Base-by-base conservation (phyloP, 1,140 invertebrate species). In the Conus ventricosus region DNA sequence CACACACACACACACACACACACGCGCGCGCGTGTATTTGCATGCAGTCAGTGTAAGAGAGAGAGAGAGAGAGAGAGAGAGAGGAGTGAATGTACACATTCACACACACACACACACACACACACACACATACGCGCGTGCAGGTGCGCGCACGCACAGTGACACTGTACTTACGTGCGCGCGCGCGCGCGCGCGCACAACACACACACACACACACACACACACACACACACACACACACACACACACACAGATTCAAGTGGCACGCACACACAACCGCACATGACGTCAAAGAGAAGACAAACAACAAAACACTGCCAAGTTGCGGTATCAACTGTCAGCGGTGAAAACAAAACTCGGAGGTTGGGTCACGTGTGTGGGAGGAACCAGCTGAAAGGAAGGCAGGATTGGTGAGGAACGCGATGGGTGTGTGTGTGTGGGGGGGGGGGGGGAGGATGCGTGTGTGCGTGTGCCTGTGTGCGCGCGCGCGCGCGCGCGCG, bases 61-160 rank as follows among this genome's bases (percentile, higher is more conserved):
- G n/a, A 88, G 27, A 87, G 23, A 88, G n/a, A 88, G n/a, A 85
- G 27, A 88, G n/a, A 88, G 51, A 85, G 23, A 87, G 23, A 88
- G 51, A 88, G n/a, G n/a, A n/a, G n/a, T n/a, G n/a, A n/a, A 85
- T 5, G 63, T 4, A 81, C 53, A 67, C 84, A 76, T 4, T 1
- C 23, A 53, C 63, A 80, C 83, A 39, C 27, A 23, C 81, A 23
- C 57, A 86, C 82, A 75, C 13, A 85, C 39, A 25, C 54, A 54
- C 20, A 53, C 53, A 67, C 23, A 6, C 39, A 23, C 53, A 60
- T 17, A 27, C 27, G 23, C 25, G 4, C 51, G 10, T 15, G 5
- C 76, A 10, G 17, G 25, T 25, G 4, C 25, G 25, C 25, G 25
- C 39, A 88, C 76, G 17, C 76, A 88, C 60, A 63, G 11, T 13